Evolutionary conservation across 1,140 invertebrate genomes (phyloP).

Genomic region (Saccostrea echinata): DNA sequence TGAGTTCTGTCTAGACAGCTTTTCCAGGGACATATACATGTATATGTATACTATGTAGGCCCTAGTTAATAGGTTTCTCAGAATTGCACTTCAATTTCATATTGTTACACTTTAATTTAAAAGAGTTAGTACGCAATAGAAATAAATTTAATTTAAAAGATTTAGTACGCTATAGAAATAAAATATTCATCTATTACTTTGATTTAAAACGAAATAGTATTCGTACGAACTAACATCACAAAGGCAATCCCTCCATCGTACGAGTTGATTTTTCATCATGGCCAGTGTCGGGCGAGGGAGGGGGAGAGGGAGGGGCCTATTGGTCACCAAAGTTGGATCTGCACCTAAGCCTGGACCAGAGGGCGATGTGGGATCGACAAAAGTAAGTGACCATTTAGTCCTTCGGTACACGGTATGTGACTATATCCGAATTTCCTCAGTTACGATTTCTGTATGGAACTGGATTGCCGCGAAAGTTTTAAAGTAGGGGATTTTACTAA

Average conservation of each 20-base stretch:
- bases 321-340: neutral
- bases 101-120: too few species aligned
- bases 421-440: neutral
- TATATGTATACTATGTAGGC: too few species aligned
- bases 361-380: neutral
- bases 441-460: neutral
- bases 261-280: neutral
- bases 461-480: too few species aligned
- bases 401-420: neutral
- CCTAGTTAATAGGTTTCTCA: too few species aligned
- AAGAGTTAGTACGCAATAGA: too few species aligned
- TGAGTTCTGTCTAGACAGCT: too few species aligned
- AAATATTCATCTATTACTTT: neutral
- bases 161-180: neutral
- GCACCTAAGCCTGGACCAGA: constrained; percentile 6
- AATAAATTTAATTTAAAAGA: too few species aligned
- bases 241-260: neutral
- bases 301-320: constrained; percentile 35
- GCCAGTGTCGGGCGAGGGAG: constrained; percentile 27
- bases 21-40: too few species aligned
- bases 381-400: neutral
- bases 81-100: too few species aligned
- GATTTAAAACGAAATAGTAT: neutral
- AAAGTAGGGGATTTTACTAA: too few species aligned
- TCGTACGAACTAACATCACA: neutral